Base-by-base conservation (phyloP, 2,888 invertebrate species). In the Koerneria pararmatus region DNA sequence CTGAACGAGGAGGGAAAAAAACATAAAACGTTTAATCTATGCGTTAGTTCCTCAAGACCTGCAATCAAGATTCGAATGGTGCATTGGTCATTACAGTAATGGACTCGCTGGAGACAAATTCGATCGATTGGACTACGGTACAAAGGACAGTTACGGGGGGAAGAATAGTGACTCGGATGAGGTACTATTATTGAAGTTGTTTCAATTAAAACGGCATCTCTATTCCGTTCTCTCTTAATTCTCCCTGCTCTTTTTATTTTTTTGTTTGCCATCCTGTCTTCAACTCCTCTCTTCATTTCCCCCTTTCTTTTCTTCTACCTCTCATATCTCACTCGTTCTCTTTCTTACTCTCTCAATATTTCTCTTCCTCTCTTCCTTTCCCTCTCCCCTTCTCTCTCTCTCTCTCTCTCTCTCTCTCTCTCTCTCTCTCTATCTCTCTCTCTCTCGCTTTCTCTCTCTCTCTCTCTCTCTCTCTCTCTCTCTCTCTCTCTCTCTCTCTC, bases 61-160 rank as follows among this genome's bases (percentile, higher is more conserved):
- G n/a, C n/a, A n/a, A n/a, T n/a, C n/a, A n/a, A n/a, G n/a, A n/a
- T n/a, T n/a, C n/a, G n/a, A n/a, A n/a, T n/a, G n/a, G n/a, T n/a
- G n/a, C n/a, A n/a, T n/a, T n/a, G n/a, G n/a, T n/a, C n/a, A n/a
- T 68, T 71, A 22, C 35, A 73, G 72, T 8, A 74, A 74, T 32
- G 71, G 70, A 37, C 74, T 73, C 67, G 59, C 65, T 2, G 61
- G 65, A 2, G 73, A 74, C 56, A 69, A 73, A 58, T 74, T 72
- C 31, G 71, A 67, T 8, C 65, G 74, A 19, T 29, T 63, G 2
- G 74, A 76, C 58, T 69, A 71, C 57, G 71, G 70, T 24, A 73
- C 70, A 4, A 72, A 74, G 15, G 76, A 74, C 68, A 73, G 73
- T 58, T 74, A 71, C 59, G 76, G 76, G 29, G 76, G 76, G 62